Base-by-base conservation (phyloP, 1,140 invertebrate genomes). In the Thaumatotibia leucotreta region DNA sequence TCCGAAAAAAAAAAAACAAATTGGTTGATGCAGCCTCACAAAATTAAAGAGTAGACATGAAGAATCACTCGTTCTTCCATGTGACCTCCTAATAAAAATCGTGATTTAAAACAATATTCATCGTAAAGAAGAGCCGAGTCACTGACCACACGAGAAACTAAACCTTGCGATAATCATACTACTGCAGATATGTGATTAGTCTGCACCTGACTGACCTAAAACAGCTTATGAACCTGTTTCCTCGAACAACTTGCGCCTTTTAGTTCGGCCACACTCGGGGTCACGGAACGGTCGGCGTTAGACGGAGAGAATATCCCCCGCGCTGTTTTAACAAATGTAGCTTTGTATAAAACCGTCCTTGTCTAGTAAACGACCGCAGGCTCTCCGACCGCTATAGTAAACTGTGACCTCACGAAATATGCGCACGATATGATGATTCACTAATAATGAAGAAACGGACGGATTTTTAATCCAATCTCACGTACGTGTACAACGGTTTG, bases 401-500 rank as follows among this genome's bases (percentile, higher is more conserved):
- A 89, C 87, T 88, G 83, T 87, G 84, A 89, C 86, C 87, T 88
- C 86, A 89, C 86, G 86, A 88, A 89, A 89, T 88, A 83, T 83
- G 82, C 78, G 80, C 82, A 88, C 82, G 81, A 82, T 86, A 84
- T 82, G 74, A 83, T 88, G 86, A 89, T 82, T 87, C 85, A 89
- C 73, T 84, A 88, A 86, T 86, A 80, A 86, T 74, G 79, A 78
- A 83, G 80, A 66, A 70, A 74, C 67, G 69, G 83, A 85, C 82
- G 78, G 78, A 74, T 80, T 45, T 45, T 29, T 29, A 29, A 14
- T 22, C 11, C 23, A 22, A 22, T 58, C 27, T 58, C 17, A 20
- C 17, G 39, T 45, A 9, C 20, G 39, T 45, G 0, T 17, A 20
- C n/a, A 17, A 45, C 4, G 2, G 32, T 45, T 45, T 45, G 14